phyloP scores from a whole-genome alignment of 1,140 invertebrate species.

The Drosophila grimshawi region DNA sequence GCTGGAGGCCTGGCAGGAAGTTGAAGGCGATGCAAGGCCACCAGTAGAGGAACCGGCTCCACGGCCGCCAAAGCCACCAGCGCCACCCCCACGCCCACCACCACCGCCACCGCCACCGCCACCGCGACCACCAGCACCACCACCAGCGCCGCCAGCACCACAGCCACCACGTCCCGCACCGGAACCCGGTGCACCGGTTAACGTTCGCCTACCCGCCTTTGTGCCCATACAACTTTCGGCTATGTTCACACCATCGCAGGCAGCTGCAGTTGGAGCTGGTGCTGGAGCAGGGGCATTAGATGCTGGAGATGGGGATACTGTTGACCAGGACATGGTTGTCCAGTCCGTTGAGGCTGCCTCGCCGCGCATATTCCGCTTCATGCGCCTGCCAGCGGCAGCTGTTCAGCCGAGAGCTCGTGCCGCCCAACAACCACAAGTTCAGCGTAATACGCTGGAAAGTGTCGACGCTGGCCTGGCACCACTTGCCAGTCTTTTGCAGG shows the following conservation, averaged over 20 bases:
- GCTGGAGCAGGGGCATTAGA: neutral
- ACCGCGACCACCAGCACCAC: constrained; percentile 27
- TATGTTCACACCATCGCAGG: constrained; percentile 64
- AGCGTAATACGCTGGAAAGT: constrained; percentile 66
- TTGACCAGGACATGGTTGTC: constrained; percentile 18
- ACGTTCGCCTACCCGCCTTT: constrained; percentile 69
- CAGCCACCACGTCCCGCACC: constrained; percentile 51
- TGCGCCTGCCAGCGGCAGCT: constrained; percentile 32
- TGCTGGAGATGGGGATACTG: neutral
- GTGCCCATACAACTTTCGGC: constrained; percentile 76
- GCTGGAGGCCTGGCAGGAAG: constrained; percentile 76
- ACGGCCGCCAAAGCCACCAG: constrained; percentile 17
- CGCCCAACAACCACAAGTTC: constrained; percentile 27
- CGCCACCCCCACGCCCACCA: constrained; percentile 24
- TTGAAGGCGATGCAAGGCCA: constrained; percentile 51
- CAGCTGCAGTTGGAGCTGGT: constrained; percentile 3
- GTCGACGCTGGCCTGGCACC: constrained; percentile 60
- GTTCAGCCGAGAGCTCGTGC: neutral
- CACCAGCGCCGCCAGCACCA: constrained; percentile 31
- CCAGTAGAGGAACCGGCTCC: constrained; percentile 57
- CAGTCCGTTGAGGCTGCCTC: neutral
- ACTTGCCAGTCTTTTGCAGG: constrained; percentile 30
- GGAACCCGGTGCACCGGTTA: constrained; percentile 50
- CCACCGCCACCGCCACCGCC: constrained; percentile 44
- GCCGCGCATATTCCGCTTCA: constrained; percentile 54